Percentiles rank a stretch among this genome's conserved stretches.
Evolutionary conservation across 2,888 invertebrate species (phyloP).

Genomic region (Neria commutata): DNA sequence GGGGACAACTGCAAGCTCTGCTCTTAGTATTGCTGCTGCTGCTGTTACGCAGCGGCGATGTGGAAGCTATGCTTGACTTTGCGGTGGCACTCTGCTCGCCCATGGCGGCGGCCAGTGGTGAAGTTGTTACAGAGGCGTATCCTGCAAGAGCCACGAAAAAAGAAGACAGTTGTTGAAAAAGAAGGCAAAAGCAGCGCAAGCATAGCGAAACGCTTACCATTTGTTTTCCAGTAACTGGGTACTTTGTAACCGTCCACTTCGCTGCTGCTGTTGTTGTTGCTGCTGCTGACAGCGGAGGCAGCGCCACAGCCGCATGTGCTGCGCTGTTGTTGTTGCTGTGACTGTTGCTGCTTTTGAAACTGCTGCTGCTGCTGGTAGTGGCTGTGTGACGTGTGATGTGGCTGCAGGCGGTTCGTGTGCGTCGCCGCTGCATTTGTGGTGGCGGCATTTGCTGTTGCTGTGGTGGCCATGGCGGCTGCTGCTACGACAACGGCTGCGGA

Average conservation of each 20-base stretch:
- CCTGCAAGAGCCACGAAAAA: neutral
- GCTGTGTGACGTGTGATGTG: too few relatives aligned
- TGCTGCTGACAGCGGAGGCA: conserved; percentile 33
- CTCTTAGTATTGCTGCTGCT: conserved; percentile 30
- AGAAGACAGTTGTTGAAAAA: neutral
- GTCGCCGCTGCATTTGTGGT: conserved; percentile 27
- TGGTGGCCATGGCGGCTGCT: conserved; percentile 39
- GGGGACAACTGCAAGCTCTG: conserved; percentile 30
- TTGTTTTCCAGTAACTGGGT: too few relatives aligned
- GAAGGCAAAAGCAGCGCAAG: conserved; percentile 11
- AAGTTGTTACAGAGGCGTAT: conserved; percentile 15
- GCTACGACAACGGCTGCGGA: conserved; percentile 29
- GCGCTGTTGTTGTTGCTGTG: conserved; percentile 37
- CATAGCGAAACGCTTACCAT: conserved; percentile 39
- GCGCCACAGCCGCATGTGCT: conserved; percentile 45
- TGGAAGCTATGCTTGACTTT: conserved; percentile 24
- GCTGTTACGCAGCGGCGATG: conserved; percentile 39
- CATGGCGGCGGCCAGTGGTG: conserved; percentile 52
- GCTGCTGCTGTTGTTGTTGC: conserved; percentile 46
- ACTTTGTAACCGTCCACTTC: too few relatives aligned
- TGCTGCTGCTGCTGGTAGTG: conserved; percentile 40
- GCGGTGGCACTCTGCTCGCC: conserved; percentile 26
- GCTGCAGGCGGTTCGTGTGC: conserved; percentile 1
- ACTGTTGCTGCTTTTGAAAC: conserved; percentile 37
- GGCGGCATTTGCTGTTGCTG: conserved; percentile 33